Base-by-base conservation (phyloP, 2,113 vertebrate species). In the Macquaria ambigua region DNA sequence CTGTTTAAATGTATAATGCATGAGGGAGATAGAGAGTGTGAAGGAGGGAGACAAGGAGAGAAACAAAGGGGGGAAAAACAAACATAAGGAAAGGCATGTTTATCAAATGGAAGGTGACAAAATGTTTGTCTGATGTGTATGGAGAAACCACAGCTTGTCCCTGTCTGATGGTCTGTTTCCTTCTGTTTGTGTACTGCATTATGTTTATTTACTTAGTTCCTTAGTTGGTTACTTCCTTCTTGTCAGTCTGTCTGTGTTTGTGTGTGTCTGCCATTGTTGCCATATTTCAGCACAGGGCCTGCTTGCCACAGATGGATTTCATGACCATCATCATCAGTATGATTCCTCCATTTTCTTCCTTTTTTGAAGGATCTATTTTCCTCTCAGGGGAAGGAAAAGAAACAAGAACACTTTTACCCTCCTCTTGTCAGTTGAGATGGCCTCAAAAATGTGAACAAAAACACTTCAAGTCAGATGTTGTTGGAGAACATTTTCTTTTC, bases 321-420 rank as follows among this genome's bases (percentile, higher is more conserved):
- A 71, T 28, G 63, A 11, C 56, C 4, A 61, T 70, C 14, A 5
- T 72, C 61, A 70, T 77, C 68, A 74, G 56, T 59, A 55, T 74
- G 70, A 90, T 74, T 77, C 66, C 28, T 87, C 66, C 28, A 25
- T 82, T 87, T 87, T 83, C 31, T n/a, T 80, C 46, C 62, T 20
- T 10, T 10, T 84, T 74, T 83, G 78, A 86, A 89, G 23, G 55
- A 84, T 62, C 71, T 73, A 66, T 90, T 87, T 79, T 83, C 79
- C 81, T 90, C 82, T 85, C 72, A 52, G 37, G 53, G 59, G 66
- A 78, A 67, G 62, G 20, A 43, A 71, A 82, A 55, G 23, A 31
- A 87, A 85, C n/a, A 34, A 79, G 4, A 78, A 58, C 25, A 69
- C 77, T 81, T 77, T 78, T 55, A 78, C 31, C 25, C 43, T 77